Percentiles rank a stretch among this genome's conserved stretches.
These are phyloP conservation scores for Cheilosia pagana DNA, from an alignment of 2,888 invertebrate genomes.

Conservation along the genomic window DNA sequence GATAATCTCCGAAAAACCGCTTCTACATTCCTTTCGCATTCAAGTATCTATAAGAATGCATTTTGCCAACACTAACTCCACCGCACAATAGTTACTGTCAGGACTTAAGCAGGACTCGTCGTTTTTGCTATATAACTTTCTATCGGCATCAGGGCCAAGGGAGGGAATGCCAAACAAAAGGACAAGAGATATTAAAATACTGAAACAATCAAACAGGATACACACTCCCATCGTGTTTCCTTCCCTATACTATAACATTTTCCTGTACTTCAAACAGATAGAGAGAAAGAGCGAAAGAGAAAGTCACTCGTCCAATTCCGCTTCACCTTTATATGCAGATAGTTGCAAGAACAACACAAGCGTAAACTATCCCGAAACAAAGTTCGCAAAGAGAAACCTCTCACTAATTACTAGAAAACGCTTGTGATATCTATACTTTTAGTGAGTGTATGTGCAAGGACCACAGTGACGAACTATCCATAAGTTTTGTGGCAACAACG, in stretches of 20 bases:
- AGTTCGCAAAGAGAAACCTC: conserved; percentile 27
- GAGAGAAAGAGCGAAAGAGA: too few relatives aligned
- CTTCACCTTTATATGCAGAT: background rate
- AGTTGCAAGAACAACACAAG: background rate
- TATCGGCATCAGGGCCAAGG: background rate
- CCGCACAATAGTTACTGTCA: too few relatives aligned
- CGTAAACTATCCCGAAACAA: conserved; percentile 14
- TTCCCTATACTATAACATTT: too few relatives aligned
- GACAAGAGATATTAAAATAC: conserved; percentile 34
- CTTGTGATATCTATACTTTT: conserved; percentile 39
- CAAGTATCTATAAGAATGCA: background rate
- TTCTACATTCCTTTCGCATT: background rate
- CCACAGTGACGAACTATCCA: conserved; percentile 39
- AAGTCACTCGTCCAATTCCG: background rate
- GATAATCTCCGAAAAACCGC: conserved; percentile 12
- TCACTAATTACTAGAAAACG: conserved; percentile 45
- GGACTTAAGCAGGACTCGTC: too few relatives aligned
- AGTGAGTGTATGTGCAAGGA: background rate
- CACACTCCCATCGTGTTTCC: background rate
- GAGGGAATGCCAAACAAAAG: background rate
- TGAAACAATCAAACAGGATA: conserved; percentile 41
- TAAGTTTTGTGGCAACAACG: conserved; percentile 15
- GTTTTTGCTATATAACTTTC: background rate
- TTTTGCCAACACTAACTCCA: too few relatives aligned
- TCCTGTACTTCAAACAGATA: too few relatives aligned